Percentiles rank a stretch among this genome's conserved stretches.
Conservation (phyloP, 2,888 invertebrate species). For the Pecten maximus region DNA sequence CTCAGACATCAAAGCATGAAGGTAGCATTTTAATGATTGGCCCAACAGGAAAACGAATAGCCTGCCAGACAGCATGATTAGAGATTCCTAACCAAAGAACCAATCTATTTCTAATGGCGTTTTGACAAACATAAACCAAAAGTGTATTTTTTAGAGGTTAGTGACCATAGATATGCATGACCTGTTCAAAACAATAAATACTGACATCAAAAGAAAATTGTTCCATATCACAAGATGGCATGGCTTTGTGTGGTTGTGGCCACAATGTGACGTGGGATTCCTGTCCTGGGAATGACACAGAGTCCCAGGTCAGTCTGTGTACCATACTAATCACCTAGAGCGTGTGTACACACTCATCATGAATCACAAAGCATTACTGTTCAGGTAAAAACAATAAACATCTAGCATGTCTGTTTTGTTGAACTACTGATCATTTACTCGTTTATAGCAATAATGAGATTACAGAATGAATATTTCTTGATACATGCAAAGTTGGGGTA, state of each 20-base stretch:
- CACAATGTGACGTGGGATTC: background rate
- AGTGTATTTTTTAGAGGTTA: background rate
- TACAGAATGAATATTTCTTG: too few species aligned
- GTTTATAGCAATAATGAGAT: background rate
- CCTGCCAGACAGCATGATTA: slow-evolving; percentile 5
- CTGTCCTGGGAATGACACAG: background rate
- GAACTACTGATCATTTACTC: background rate
- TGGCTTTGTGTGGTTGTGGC: background rate
- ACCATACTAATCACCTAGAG: background rate
- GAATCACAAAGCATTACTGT: background rate
- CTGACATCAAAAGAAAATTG: background rate
- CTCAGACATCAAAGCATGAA: background rate
- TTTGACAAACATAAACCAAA: background rate
- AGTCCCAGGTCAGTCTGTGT: background rate
- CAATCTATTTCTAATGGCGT: background rate
- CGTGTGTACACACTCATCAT: background rate
- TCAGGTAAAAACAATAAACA: background rate
- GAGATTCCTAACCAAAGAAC: background rate
- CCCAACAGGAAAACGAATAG: background rate
- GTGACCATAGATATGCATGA: background rate
- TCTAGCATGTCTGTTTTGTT: background rate
- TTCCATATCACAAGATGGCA: background rate
- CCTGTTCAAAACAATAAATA: slow-evolving; percentile 24
- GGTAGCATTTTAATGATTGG: background rate
- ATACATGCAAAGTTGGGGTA: too few species aligned